Percentiles rank a stretch among this genome's conserved stretches.
These are phyloP conservation scores for Amiota mariae DNA, from an alignment of 2,888 invertebrate genomes.

Conservation along the genomic window DNA sequence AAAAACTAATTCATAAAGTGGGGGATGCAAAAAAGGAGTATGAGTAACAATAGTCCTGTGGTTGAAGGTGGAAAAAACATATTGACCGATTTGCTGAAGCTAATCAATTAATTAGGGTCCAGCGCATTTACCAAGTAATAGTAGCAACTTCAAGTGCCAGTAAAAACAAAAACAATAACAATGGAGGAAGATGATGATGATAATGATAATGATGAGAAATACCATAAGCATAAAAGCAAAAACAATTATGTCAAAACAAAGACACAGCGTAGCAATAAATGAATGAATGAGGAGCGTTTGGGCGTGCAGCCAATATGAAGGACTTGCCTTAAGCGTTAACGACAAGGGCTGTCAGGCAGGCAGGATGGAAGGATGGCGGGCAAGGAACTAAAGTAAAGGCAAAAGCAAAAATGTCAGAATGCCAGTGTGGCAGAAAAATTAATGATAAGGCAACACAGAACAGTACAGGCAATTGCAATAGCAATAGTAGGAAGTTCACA, in stretches of 20 bases:
- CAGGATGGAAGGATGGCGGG: conserved; percentile 20
- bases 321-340: not conserved
- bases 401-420: conserved; percentile 66
- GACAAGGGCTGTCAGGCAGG: not conserved
- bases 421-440: conserved; percentile 63
- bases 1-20: conserved; percentile 41
- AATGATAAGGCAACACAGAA: conserved; percentile 55
- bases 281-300: not conserved
- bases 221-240: conserved; percentile 22
- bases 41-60: too few species aligned
- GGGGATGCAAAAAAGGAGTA: too few species aligned
- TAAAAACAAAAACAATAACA: conserved; percentile 31
- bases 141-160: conserved; percentile 11
- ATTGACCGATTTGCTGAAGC: conserved; percentile 72
- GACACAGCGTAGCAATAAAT: conserved; percentile 31
- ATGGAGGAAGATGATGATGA: conserved; percentile 13
- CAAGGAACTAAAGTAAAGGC: conserved; percentile 26
- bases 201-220: too few species aligned
- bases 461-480: not conserved
- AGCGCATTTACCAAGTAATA: conserved; percentile 22
- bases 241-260: conserved; percentile 35
- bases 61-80: conserved; percentile 50
- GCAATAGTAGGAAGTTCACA: not conserved
- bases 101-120: conserved; percentile 71
- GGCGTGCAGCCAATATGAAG: not conserved